Base-by-base conservation (phyloP, 2,797 vertebrate species). In the Lycodopsis pacificus region DNA sequence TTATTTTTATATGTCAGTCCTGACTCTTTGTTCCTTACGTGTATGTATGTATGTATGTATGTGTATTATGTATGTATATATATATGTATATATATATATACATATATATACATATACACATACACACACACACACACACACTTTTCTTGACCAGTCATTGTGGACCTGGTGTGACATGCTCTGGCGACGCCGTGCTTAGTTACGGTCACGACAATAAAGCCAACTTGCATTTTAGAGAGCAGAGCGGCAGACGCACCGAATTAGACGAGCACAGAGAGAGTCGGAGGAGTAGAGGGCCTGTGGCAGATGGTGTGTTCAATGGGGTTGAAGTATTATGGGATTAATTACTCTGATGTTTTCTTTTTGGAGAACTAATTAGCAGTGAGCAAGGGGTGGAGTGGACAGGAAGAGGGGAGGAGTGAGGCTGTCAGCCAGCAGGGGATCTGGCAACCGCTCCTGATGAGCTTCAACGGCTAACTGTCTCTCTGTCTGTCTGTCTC, bases 261-360 rank as follows among this genome's bases (percentile, higher is more conserved):
- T 74, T 66, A 71, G 65, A 59, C 11, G 12, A 72, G 58, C 54
- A 25, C 32, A 61, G 63, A 76, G 65, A 25, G 74, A 79, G 67
- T 44, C 54, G 19, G 53, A 19, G 64, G 22, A 42, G 36, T 2
- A 32, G 65, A 58, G 49, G 27, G 83, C 66, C 54, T 30, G 64
- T 72, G 68, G 73, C 91, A 93, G 92, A 92, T 94, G 92, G 91
- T 61, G 65, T 70, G 78, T 81, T 85, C 83, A 83, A 72, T 32
- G 34, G 78, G 74, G 75, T 71, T 80, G 68, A 65, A 82, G 83
- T 81, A 93, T 93, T 93, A 91, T 85, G 80, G 84, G 91, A 94
- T 94, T 94, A 90, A 93, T 94, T 92, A 89, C 77, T 71, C 70
- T 79, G 73, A 82, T 86, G 81, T 81, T 90, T 91, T 32, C n/a